Percentiles rank a stretch among this genome's conserved stretches.
Conservation (phyloP, 2,888 invertebrate genomes). For the Crepidodera aurea region DNA sequence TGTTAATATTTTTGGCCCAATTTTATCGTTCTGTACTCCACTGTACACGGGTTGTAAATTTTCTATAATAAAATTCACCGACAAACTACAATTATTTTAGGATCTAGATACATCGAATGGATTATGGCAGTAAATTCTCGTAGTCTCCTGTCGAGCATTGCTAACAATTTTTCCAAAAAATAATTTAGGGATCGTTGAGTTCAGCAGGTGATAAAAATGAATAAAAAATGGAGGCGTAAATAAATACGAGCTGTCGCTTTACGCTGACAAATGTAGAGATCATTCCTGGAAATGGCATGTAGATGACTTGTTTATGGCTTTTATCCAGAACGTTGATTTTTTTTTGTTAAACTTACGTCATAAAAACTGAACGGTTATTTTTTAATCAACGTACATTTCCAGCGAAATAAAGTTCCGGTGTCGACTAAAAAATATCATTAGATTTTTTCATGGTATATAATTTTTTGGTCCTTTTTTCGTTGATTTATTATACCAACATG, state of each 20-base stretch:
- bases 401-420: too few relatives aligned
- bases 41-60: constrained; percentile 19
- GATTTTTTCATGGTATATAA: too few relatives aligned
- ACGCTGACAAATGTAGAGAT: neutral
- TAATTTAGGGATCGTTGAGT: neutral
- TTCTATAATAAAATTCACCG: constrained; percentile 15
- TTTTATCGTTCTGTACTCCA: neutral
- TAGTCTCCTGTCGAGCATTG: neutral
- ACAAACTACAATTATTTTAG: constrained; percentile 23
- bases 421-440: too few relatives aligned
- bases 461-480: too few relatives aligned
- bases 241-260: neutral
- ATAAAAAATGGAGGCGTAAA: neutral
- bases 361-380: too few relatives aligned
- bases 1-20: neutral
- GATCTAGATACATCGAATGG: constrained; percentile 1
- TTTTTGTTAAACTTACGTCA: too few relatives aligned
- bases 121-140: constrained; percentile 1
- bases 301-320: neutral
- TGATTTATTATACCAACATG: too few relatives aligned
- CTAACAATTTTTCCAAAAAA: constrained; percentile 2
- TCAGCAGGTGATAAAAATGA: neutral
- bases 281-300: neutral
- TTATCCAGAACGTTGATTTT: neutral
- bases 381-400: too few relatives aligned